Conservation (phyloP, 2,113 vertebrate genomes). For the Ceuthmochares aereus region DNA sequence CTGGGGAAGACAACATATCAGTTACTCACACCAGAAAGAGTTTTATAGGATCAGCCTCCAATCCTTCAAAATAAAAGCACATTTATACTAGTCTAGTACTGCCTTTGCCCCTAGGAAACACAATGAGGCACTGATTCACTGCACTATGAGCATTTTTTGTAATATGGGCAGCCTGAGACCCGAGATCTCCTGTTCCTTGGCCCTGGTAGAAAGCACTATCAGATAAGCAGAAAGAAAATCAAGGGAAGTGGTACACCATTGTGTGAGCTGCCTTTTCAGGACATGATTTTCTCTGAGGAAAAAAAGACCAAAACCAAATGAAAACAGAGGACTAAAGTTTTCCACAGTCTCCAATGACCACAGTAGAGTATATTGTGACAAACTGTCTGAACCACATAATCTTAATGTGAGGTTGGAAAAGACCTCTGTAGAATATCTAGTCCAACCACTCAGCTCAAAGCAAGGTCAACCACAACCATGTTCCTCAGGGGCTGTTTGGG, state of each 20-base stretch:
- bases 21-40: not conserved
- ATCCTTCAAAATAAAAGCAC: constrained; percentile 20
- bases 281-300: not conserved
- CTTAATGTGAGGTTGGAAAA: not conserved
- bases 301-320: not conserved
- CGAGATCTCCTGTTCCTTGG: not conserved
- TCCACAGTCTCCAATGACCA: not conserved
- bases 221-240: not conserved
- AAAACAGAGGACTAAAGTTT: not conserved
- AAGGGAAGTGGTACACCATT: not conserved
- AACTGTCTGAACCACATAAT: not conserved
- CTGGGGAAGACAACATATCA: not conserved
- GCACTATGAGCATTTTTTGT: not conserved
- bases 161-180: not conserved
- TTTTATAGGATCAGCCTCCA: not conserved
- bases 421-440: not conserved
- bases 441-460: not conserved
- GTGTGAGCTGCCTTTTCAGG: not conserved
- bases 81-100: not conserved
- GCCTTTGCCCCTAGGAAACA: constrained; percentile 6
- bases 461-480: not conserved
- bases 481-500: not conserved
- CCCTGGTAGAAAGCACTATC: not conserved
- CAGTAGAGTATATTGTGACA: not conserved
- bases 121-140: constrained; percentile 24